Conservation (phyloP, 2,888 invertebrate genomes). For the Patella ulyssiponensis region DNA sequence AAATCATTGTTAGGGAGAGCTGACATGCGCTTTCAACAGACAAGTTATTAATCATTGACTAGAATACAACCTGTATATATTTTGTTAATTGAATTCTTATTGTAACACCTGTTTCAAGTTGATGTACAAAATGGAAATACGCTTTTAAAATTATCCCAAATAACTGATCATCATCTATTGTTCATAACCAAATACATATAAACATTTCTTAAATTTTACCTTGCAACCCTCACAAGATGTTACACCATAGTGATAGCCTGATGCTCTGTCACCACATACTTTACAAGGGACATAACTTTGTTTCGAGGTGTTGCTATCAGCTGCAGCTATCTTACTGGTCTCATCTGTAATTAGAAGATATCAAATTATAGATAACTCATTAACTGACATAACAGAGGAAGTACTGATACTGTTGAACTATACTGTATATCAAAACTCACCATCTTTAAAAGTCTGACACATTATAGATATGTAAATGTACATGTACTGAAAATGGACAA, state of each 20-base stretch:
- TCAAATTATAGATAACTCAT: background rate
- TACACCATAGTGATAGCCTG: slow-evolving; percentile 97
- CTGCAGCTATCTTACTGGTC: slow-evolving; percentile 69
- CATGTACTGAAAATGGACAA: no score
- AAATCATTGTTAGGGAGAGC: no score
- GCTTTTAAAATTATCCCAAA: background rate
- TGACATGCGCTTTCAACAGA: no score
- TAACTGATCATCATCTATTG: background rate
- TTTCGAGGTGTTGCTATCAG: slow-evolving; percentile 85
- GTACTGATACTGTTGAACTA: no score
- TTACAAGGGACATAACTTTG: slow-evolving; percentile 94
- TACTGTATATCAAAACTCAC: no score
- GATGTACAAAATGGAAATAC: background rate
- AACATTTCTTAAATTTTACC: slow-evolving; percentile 76
- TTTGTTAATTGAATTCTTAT: background rate
- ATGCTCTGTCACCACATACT: slow-evolving; percentile 96
- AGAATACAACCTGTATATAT: background rate
- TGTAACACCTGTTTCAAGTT: background rate
- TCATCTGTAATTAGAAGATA: slow-evolving; percentile 46
- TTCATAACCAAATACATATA: background rate
- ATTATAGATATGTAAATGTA: no score
- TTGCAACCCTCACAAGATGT: slow-evolving; percentile 99
- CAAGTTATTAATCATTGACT: background rate
- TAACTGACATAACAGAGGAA: no score
- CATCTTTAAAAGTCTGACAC: no score